Conservation (phyloP, 92 coral and sea anemone species). For the Pocillopora grandis region DNA sequence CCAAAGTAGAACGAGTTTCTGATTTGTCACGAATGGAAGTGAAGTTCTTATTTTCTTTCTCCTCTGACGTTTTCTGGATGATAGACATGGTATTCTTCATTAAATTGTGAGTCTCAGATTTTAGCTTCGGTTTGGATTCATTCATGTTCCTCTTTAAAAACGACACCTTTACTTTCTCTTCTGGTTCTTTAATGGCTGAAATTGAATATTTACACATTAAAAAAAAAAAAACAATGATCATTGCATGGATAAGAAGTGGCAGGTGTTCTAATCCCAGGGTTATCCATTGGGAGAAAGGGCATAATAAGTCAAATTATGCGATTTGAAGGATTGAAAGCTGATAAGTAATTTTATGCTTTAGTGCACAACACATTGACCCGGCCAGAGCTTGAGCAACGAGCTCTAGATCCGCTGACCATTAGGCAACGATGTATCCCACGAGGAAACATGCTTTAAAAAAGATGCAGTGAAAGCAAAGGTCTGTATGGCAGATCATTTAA, state of each 20-base stretch:
- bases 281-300: too few relatives aligned
- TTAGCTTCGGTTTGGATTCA: neutral
- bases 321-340: neutral
- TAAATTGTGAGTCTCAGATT: neutral
- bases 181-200: neutral
- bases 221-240: neutral
- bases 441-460: neutral
- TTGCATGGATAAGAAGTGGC: neutral
- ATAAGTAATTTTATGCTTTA: neutral
- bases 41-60: neutral
- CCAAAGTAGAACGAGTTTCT: neutral
- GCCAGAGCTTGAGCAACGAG: too few relatives aligned
- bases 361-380: neutral
- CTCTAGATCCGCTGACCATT: neutral
- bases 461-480: too few relatives aligned
- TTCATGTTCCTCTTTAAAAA: neutral
- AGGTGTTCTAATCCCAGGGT: neutral
- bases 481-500: too few relatives aligned
- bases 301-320: neutral
- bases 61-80: neutral
- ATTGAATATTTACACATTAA: neutral
- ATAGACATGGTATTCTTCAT: neutral
- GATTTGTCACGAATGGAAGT: neutral
- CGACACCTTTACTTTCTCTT: slow-evolving; percentile 6
- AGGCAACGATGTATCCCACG: neutral